Evolutionary conservation across 2,797 vertebrate genomes (phyloP).

Genomic region (Moxostoma hubbsi): DNA sequence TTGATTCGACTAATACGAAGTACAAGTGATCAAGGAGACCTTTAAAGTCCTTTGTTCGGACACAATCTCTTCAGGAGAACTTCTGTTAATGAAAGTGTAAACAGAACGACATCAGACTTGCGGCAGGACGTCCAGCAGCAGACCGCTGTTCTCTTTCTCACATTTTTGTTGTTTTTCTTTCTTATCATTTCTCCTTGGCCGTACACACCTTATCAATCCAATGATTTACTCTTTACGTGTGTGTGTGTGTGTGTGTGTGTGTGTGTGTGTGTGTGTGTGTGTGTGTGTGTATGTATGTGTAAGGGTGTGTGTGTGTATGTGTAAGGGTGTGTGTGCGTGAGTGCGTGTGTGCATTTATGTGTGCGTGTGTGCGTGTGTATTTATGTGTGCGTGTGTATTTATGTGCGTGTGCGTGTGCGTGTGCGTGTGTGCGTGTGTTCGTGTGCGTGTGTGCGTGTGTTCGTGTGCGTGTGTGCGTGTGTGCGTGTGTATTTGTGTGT

Average conservation of each 20-base stretch:
- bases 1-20: constrained; percentile 64
- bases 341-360: too few relatives aligned
- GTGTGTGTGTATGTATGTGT: background rate
- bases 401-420: too few relatives aligned
- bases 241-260: background rate
- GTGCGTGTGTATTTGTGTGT: too few relatives aligned
- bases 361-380: too few relatives aligned
- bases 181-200: constrained; percentile 12
- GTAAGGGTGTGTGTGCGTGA: background rate
- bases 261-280: too few relatives aligned
- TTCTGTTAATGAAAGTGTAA: constrained; percentile 78
- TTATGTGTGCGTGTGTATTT: too few relatives aligned
- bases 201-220: constrained; percentile 41
- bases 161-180: constrained; percentile 13
- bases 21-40: constrained; percentile 76
- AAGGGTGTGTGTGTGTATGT: background rate
- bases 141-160: constrained; percentile 67
- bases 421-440: too few relatives aligned
- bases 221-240: constrained; percentile 40
- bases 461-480: too few relatives aligned
- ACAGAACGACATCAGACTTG: constrained; percentile 63
- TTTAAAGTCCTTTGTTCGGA: constrained; percentile 77
- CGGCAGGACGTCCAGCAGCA: constrained; percentile 69
- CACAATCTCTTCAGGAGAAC: constrained; percentile 65
- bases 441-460: too few relatives aligned